Evolutionary conservation across 2,797 vertebrate species (phyloP).

Genomic region (Gadopsis bispinosus): DNA sequence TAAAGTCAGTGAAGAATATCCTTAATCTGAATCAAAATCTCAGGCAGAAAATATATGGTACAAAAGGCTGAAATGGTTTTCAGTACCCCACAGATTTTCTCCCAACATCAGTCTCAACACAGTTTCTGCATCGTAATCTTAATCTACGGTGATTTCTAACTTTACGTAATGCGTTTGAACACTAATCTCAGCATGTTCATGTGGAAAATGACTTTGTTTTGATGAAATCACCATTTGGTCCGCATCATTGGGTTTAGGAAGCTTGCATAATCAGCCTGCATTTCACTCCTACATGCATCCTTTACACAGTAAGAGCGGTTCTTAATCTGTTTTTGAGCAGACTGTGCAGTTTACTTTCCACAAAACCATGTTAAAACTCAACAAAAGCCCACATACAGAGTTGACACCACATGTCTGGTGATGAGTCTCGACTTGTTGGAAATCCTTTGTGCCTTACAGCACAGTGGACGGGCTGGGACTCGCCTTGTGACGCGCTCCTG

Average conservation of each 20-base stretch:
- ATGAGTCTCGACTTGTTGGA: constrained; percentile 68
- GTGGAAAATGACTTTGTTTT: constrained; percentile 49
- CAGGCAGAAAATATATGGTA: constrained; percentile 53
- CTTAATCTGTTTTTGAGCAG: constrained; percentile 12
- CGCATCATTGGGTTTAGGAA: constrained; percentile 38
- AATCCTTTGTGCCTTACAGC: constrained; percentile 56
- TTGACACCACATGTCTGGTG: constrained; percentile 32
- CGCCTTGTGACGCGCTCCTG: constrained; percentile 32
- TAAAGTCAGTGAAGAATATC: constrained; percentile 55
- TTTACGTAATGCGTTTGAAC: constrained; percentile 63
- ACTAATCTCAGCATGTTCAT: constrained; percentile 46
- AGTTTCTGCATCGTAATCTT: constrained; percentile 53
- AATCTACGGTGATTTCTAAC: constrained; percentile 58
- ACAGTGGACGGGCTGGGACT: constrained; percentile 54
- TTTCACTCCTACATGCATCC: constrained; percentile 15
- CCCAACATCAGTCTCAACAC: constrained; percentile 29
- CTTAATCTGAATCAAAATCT: constrained; percentile 52
- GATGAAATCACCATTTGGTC: constrained; percentile 73
- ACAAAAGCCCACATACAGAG: constrained; percentile 5
- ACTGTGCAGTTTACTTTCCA: constrained; percentile 24
- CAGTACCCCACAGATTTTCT: constrained; percentile 20
- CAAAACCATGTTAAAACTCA: constrained; percentile 29
- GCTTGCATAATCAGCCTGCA: constrained; percentile 26
- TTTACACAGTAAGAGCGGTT: constrained; percentile 19
- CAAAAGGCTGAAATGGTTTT: constrained; percentile 66